Conservation (phyloP, 2,888 invertebrate genomes). For the Cyaniris semiargus region DNA sequence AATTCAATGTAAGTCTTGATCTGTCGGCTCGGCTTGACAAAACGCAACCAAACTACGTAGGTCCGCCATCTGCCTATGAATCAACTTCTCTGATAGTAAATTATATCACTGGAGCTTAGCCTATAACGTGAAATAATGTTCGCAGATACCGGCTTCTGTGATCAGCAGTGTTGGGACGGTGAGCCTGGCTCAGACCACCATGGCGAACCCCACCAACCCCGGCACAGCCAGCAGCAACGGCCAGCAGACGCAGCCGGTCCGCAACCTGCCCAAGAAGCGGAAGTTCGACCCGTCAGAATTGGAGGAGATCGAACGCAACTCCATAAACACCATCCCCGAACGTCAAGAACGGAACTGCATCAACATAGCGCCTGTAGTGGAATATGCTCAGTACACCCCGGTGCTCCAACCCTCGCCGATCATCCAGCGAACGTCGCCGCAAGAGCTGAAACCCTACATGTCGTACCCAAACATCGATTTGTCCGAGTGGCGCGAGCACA, state of each 20-base stretch:
- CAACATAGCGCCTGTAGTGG: constrained; percentile 51
- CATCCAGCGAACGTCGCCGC: constrained; percentile 76
- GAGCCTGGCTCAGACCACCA: constrained; percentile 72
- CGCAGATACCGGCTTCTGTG: constrained; percentile 80
- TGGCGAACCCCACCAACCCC: constrained; percentile 74
- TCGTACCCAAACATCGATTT: constrained; percentile 87
- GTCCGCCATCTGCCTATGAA: no score
- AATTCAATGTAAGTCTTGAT: no score
- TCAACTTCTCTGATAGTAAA: no score
- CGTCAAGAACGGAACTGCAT: constrained; percentile 41
- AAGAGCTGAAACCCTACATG: constrained; percentile 74
- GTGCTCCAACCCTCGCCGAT: constrained; percentile 50
- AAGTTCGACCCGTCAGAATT: constrained; percentile 90
- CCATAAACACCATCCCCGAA: constrained; percentile 63
- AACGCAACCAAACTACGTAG: no score
- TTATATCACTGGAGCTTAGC: not conserved
- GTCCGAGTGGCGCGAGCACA: constrained; percentile 95
- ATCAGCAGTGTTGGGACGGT: constrained; percentile 81
- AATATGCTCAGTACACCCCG: constrained; percentile 52
- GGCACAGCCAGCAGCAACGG: constrained; percentile 62
- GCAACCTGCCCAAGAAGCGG: constrained; percentile 96
- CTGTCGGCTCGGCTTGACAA: no score
- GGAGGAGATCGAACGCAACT: constrained; percentile 83
- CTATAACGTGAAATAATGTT: constrained; percentile 25
- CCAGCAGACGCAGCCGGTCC: constrained; percentile 76